Conservation (phyloP, 2,888 invertebrate species). For the Hypercompe scribonia region DNA sequence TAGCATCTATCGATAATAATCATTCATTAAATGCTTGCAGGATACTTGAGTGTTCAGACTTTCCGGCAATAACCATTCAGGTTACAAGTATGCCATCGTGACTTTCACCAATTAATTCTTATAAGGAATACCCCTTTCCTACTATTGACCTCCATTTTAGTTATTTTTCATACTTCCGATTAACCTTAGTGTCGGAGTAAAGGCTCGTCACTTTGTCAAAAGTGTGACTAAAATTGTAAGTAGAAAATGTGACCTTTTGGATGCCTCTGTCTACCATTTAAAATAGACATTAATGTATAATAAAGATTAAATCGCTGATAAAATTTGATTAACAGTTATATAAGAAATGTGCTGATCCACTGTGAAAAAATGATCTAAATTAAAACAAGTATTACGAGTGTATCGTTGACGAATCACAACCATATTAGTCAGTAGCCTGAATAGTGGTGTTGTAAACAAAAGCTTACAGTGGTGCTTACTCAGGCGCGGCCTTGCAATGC, state of each 20-base stretch:
- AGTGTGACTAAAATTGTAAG: background rate
- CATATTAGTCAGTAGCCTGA: conserved; percentile 54
- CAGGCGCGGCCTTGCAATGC: conserved; percentile 70
- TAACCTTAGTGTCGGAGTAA: too few species aligned
- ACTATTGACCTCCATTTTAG: background rate
- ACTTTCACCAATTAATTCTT: background rate
- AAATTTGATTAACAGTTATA: background rate
- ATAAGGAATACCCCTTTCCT: background rate
- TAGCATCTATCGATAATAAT: conserved; percentile 30
- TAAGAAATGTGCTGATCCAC: background rate
- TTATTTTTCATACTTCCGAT: background rate
- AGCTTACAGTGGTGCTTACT: conserved; percentile 59
- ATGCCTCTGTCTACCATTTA: background rate
- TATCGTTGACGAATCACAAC: conserved; percentile 45
- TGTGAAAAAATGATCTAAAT: conserved; percentile 19
- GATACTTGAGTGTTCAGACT: background rate
- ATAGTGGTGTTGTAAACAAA: conserved; percentile 57
- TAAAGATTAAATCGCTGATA: background rate
- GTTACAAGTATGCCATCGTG: background rate
- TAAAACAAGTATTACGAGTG: conserved; percentile 35
- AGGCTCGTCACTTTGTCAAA: background rate
- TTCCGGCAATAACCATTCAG: background rate
- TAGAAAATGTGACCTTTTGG: too few species aligned
- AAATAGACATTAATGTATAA: background rate
- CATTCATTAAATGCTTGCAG: background rate